A percentile compares a stretch with the other conserved stretches of the same genome.
Conservation (phyloP, 2,888 invertebrate species). For the Drosophila mimica region DNA sequence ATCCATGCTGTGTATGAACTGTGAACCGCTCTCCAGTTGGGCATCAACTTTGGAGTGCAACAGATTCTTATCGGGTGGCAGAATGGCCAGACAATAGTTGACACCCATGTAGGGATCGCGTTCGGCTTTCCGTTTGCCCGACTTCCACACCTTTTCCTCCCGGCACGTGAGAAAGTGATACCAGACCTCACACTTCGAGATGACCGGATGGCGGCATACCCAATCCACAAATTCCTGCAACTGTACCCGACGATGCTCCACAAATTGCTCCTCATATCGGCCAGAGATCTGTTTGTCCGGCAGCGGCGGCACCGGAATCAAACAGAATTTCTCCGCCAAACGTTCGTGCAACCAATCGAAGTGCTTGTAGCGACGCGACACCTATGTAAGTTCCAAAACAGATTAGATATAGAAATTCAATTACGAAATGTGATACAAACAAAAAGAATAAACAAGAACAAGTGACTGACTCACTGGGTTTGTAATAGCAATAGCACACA, state of each 20-base stretch:
- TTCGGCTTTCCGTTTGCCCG: conserved; percentile 97
- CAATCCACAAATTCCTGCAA: conserved; percentile 98
- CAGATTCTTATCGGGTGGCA: conserved; percentile 92
- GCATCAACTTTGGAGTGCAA: conserved; percentile 91
- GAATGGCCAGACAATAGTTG: conserved; percentile 95
- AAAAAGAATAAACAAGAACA: conserved; percentile 5
- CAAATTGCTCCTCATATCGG: conserved; percentile 98
- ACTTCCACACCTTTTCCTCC: conserved; percentile 99
- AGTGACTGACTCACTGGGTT: conserved; percentile 49
- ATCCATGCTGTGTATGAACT: conserved; percentile 94
- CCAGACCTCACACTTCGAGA: conserved; percentile 96
- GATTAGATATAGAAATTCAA: conserved; percentile 73
- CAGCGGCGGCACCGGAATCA: conserved; percentile 97
- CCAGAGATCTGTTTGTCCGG: conserved; percentile 99
- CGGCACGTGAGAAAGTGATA: conserved; percentile 98
- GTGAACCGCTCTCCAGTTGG: conserved; percentile 93
- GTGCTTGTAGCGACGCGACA: conserved; percentile 97
- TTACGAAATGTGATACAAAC: conserved; percentile 61
- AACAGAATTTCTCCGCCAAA: conserved; percentile 95
- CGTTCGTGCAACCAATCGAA: conserved; percentile 99
- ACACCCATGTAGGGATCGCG: conserved; percentile 95
- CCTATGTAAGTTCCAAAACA: conserved; percentile 63
- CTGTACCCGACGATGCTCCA: conserved; percentile 96
- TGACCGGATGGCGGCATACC: conserved; percentile 97
- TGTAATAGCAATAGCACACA: conserved; percentile 11